Percentiles rank a stretch among this genome's conserved stretches.
These are phyloP conservation scores for Piezodorus guildinii DNA, from an alignment of 1,140 invertebrate species.

Conservation along the genomic window DNA sequence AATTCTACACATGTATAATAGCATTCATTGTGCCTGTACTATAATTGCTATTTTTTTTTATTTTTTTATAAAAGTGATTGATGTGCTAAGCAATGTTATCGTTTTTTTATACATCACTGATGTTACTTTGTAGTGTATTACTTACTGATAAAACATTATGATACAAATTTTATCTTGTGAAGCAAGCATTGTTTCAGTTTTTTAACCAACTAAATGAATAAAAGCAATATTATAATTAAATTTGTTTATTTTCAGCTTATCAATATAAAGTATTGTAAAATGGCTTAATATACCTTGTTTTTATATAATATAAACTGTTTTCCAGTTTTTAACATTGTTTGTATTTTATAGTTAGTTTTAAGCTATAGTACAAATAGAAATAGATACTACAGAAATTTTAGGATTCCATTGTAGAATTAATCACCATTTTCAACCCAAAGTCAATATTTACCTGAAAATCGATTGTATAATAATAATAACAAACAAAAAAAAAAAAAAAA, in stretches of 20 bases:
- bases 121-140: neutral
- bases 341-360: constrained; percentile 4
- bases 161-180: neutral
- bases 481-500: no score
- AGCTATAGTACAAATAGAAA: neutral
- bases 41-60: neutral
- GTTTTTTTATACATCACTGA: neutral
- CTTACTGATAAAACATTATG: neutral
- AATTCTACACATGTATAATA: neutral
- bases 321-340: neutral
- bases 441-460: neutral
- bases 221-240: neutral
- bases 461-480: neutral
- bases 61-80: neutral
- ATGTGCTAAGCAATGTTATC: neutral
- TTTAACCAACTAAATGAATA: neutral
- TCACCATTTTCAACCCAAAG: neutral
- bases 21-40: constrained; percentile 8
- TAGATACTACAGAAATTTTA: neutral
- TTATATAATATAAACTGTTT: neutral
- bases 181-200: neutral
- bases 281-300: neutral
- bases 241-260: neutral
- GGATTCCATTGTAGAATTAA: neutral
- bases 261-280: neutral